phyloP scores from a whole-genome alignment of 30 jellyfish, hydroid and myxozoan species.

The Turritopsis dohrnii region DNA sequence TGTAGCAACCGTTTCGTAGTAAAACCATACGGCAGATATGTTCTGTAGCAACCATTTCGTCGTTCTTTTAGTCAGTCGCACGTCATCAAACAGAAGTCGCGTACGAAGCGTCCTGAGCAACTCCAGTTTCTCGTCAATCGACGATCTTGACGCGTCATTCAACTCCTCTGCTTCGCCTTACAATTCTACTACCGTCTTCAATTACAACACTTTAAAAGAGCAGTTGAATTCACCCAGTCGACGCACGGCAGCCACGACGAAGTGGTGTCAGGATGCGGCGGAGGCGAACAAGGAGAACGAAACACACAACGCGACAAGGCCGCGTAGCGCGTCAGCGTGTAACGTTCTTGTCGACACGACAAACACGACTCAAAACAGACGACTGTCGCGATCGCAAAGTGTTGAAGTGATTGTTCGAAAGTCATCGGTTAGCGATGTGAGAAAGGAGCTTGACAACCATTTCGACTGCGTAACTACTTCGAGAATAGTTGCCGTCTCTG shows the following conservation, averaged over 20 bases:
- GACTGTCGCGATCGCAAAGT: constrained; percentile 22
- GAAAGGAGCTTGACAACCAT: not conserved
- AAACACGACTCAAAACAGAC: not conserved
- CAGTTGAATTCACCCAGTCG: constrained; percentile 27
- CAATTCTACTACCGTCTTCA: constrained; percentile 38
- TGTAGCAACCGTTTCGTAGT: not conserved
- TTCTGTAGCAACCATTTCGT: not conserved
- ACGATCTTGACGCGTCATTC: constrained; percentile 48
- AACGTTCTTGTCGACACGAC: constrained; percentile 6
- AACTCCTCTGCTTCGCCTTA: constrained; percentile 27
- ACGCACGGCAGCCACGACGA: constrained; percentile 26
- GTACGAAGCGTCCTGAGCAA: constrained; percentile 61
- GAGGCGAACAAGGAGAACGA: not conserved
- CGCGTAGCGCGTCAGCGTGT: constrained; percentile 22
- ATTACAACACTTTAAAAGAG: constrained; percentile 33
- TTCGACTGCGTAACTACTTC: not conserved
- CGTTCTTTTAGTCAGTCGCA: constrained; percentile 4
- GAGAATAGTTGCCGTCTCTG: not conserved
- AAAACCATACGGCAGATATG: not conserved
- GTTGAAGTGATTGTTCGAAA: constrained; percentile 6
- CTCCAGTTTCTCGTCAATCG: constrained; percentile 78
- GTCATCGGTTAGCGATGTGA: not conserved
- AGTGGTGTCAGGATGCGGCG: constrained; percentile 34
- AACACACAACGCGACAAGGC: not conserved
- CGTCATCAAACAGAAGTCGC: constrained; percentile 52